Evolutionary conservation across 2,888 invertebrate species (phyloP).

Genomic region (Nemotelus pantherinus): DNA sequence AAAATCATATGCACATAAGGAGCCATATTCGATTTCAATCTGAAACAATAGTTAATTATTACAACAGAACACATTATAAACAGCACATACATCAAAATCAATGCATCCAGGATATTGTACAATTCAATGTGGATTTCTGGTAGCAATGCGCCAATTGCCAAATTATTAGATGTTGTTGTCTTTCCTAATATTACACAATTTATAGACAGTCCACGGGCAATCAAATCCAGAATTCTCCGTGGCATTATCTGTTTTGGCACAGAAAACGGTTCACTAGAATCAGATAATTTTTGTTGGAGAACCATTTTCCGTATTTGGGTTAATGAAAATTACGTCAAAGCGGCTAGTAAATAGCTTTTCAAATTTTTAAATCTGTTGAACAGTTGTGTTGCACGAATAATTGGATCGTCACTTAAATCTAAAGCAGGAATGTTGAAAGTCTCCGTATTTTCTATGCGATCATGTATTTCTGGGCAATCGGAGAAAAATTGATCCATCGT

Average conservation of each 20-base stretch:
- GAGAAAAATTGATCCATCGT: constrained; percentile 55
- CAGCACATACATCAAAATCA: constrained; percentile 55
- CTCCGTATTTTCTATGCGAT: constrained; percentile 48
- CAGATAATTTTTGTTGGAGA: background rate
- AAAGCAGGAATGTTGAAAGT: constrained; percentile 50
- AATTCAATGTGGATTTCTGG: constrained; percentile 56
- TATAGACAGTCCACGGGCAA: constrained; percentile 57
- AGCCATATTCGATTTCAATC: constrained; percentile 55
- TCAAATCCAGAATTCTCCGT: constrained; percentile 56
- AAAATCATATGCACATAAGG: constrained; percentile 55
- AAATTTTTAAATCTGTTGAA: constrained; percentile 55
- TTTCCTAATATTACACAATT: constrained; percentile 55
- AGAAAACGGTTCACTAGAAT: constrained; percentile 58
- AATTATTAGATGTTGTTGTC: constrained; percentile 57
- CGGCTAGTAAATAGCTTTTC: constrained; percentile 53
- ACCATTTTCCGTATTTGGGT: background rate
- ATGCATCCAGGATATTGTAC: constrained; percentile 54
- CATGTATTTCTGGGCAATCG: constrained; percentile 55
- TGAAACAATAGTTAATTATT: constrained; percentile 38
- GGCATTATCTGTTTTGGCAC: constrained; percentile 57
- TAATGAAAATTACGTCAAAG: constrained; percentile 52
- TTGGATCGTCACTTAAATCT: constrained; percentile 55
- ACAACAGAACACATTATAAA: background rate
- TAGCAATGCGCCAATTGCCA: constrained; percentile 56
- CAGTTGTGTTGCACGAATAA: constrained; percentile 54